A percentile compares a stretch with the other conserved stretches of the same genome.
phyloP scores from a whole-genome alignment of 2,888 invertebrate genomes.

The Scaptomyza flava region DNA sequence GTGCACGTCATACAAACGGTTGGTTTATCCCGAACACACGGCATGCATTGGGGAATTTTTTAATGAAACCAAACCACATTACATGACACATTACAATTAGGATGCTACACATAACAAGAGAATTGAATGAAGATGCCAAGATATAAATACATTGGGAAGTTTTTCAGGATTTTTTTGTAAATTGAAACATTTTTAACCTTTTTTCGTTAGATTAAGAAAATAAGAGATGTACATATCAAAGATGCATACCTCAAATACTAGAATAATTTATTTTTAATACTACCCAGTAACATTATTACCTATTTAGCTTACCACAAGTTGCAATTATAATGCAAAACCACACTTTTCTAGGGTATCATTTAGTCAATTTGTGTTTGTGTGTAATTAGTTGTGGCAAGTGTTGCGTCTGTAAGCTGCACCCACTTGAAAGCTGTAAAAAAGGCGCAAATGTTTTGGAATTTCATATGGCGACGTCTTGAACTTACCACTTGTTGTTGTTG shows the following conservation, averaged over 20 bases:
- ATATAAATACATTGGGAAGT: background rate
- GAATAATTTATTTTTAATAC: no score
- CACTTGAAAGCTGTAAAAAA: conserved; percentile 77
- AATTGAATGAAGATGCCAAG: background rate
- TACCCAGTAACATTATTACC: no score
- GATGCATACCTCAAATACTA: no score
- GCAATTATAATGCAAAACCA: background rate
- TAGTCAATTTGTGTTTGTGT: conserved; percentile 7
- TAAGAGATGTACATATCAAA: no score
- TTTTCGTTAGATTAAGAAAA: no score
- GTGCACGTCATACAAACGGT: conserved; percentile 2
- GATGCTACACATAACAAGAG: background rate
- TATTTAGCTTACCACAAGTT: background rate
- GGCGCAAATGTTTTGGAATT: conserved; percentile 72
- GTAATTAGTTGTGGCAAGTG: conserved; percentile 32
- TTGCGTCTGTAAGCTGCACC: conserved; percentile 63
- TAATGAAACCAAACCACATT: background rate
- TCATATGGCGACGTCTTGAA: conserved; percentile 68
- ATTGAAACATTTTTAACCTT: no score
- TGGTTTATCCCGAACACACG: background rate
- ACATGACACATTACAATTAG: background rate
- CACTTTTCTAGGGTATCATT: conserved; percentile 27
- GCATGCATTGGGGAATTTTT: background rate
- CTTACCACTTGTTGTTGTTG: conserved; percentile 50
- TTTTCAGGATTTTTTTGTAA: no score